A percentile compares a stretch with the other conserved stretches of the same genome.
Evolutionary conservation across 2,797 vertebrate genomes (phyloP).

Genomic region (Bradypodion ventrale): DNA sequence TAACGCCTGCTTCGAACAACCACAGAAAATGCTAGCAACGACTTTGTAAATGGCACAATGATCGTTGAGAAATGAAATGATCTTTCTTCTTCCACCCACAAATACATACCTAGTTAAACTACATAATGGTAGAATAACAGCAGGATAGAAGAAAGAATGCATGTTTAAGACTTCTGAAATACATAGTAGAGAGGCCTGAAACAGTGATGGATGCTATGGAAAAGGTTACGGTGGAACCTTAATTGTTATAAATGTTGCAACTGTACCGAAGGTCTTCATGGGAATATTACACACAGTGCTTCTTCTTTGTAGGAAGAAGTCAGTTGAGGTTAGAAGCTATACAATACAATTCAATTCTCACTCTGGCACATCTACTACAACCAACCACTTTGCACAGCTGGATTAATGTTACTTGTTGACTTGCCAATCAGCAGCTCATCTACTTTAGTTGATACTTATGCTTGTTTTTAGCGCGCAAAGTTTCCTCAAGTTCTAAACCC

Average conservation of each 20-base stretch:
- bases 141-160: neutral
- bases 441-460: no score
- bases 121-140: no score
- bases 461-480: no score
- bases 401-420: no score
- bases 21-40: slow-evolving; percentile 25
- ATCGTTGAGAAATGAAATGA: slow-evolving; percentile 40
- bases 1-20: slow-evolving; percentile 47
- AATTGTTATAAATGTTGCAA: neutral
- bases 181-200: neutral
- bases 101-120: neutral
- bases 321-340: no score
- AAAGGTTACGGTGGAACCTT: neutral
- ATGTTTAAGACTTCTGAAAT: neutral
- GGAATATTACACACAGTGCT: neutral
- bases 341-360: no score
- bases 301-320: neutral
- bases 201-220: neutral
- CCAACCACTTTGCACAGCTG: no score
- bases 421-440: no score
- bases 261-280: neutral
- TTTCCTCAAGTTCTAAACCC: no score
- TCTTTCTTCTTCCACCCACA: neutral
- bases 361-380: no score
- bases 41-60: slow-evolving; percentile 40